These are phyloP conservation scores for Hippoglossus hippoglossus DNA, from an alignment of 2,797 vertebrate genomes.

Conservation along the genomic window DNA sequence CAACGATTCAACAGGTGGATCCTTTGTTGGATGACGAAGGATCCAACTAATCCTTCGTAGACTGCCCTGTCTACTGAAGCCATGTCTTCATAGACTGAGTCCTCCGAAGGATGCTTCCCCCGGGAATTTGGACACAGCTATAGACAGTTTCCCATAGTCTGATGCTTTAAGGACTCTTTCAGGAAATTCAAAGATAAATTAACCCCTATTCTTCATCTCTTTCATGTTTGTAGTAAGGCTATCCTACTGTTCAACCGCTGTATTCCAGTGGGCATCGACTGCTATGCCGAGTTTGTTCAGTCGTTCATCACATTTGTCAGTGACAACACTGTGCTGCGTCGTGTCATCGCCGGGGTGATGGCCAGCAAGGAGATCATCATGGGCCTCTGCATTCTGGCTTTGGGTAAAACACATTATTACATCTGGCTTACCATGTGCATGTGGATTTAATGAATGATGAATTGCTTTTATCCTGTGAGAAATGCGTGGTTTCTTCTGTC, in stretches of 20 bases:
- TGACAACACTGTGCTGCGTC: conserved; percentile 94
- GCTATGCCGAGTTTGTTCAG: conserved; percentile 94
- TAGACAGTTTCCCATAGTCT: not conserved
- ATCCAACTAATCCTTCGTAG: too few species aligned
- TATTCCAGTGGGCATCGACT: conserved; percentile 90
- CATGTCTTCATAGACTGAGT: too few species aligned
- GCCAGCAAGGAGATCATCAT: conserved; percentile 99
- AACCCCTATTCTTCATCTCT: not conserved
- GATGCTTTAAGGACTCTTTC: not conserved
- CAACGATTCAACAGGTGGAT: too few species aligned
- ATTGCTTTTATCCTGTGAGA: not conserved
- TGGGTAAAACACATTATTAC: conserved; percentile 83
- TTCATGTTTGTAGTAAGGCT: conserved; percentile 77
- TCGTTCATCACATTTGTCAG: conserved; percentile 94
- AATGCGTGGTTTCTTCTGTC: not conserved
- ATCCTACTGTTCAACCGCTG: conserved; percentile 95
- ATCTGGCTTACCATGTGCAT: not conserved
- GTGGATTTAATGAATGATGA: not conserved
- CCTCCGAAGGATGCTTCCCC: too few species aligned
- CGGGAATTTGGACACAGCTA: not conserved
- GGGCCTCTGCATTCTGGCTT: conserved; percentile 96
- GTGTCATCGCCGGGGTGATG: conserved; percentile 95
- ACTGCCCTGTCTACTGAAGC: too few species aligned
- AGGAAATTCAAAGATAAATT: not conserved
- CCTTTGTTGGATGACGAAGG: too few species aligned